Conservation (phyloP, 2,888 invertebrate species). For the Xestia c-nigrum region DNA sequence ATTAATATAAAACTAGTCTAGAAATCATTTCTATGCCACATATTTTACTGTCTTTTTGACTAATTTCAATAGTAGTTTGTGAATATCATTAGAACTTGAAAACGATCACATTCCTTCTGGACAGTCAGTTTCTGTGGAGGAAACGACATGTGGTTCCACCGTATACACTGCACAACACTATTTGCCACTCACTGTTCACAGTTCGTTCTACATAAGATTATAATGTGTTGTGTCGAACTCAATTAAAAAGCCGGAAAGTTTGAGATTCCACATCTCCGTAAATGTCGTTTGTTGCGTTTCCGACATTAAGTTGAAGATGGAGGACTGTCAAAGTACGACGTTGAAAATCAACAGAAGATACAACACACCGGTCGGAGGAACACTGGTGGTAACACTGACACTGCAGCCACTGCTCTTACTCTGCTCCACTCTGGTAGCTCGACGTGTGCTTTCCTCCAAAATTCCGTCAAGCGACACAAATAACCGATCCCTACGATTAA, state of each 20-base stretch:
- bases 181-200: background rate
- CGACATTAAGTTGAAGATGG: background rate
- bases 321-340: background rate
- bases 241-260: background rate
- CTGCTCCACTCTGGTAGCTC: background rate
- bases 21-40: too few relatives aligned
- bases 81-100: background rate
- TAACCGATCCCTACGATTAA: background rate
- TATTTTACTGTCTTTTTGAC: too few relatives aligned
- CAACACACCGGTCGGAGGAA: background rate
- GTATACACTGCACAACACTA: background rate
- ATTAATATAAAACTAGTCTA: too few relatives aligned
- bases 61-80: too few relatives aligned
- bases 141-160: background rate
- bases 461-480: background rate
- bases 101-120: background rate
- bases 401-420: background rate
- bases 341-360: background rate
- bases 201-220: background rate
- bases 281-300: background rate
- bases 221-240: background rate
- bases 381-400: background rate
- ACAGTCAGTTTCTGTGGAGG: background rate
- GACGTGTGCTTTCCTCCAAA: background rate
- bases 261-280: background rate